phyloP scores from a whole-genome alignment of 2,888 invertebrate species.

The Tortricodes alternella region DNA sequence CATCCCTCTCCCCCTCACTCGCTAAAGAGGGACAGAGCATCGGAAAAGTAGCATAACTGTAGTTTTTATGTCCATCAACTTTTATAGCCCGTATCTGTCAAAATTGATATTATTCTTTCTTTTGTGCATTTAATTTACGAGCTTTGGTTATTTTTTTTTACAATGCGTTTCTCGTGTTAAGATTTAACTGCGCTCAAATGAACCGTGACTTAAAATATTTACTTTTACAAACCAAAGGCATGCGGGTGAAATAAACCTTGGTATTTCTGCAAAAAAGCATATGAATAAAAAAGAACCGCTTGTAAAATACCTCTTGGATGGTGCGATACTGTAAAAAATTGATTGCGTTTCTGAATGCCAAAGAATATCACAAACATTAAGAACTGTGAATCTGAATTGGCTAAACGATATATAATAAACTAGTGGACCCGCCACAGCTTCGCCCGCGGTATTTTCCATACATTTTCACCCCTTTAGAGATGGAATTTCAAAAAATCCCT shows the following conservation, averaged over 20 bases:
- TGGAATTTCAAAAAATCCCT: too few species aligned
- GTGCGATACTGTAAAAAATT: too few species aligned
- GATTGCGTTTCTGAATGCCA: too few species aligned
- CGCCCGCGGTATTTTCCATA: too few species aligned
- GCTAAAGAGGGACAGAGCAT: constrained; percentile 7
- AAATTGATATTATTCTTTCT: constrained; percentile 24
- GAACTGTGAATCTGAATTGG: too few species aligned
- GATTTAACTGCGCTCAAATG: constrained; percentile 8
- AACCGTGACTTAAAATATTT: constrained; percentile 22
- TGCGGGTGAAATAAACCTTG: constrained; percentile 7
- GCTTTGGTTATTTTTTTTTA: constrained; percentile 39
- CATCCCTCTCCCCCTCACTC: neutral
- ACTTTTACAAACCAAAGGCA: constrained; percentile 7
- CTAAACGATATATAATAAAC: too few species aligned
- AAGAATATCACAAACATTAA: too few species aligned
- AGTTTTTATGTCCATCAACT: constrained; percentile 16
- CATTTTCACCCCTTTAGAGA: too few species aligned
- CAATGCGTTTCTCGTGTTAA: constrained; percentile 22
- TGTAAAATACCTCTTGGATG: too few species aligned
- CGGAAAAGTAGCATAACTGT: constrained; percentile 25
- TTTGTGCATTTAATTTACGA: constrained; percentile 34
- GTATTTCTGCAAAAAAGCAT: too few species aligned
- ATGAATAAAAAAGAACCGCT: too few species aligned
- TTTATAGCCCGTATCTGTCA: constrained; percentile 27
- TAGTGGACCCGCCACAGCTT: too few species aligned